Conservation (phyloP, 1,140 invertebrate species). For the Brachystomella parvula region DNA sequence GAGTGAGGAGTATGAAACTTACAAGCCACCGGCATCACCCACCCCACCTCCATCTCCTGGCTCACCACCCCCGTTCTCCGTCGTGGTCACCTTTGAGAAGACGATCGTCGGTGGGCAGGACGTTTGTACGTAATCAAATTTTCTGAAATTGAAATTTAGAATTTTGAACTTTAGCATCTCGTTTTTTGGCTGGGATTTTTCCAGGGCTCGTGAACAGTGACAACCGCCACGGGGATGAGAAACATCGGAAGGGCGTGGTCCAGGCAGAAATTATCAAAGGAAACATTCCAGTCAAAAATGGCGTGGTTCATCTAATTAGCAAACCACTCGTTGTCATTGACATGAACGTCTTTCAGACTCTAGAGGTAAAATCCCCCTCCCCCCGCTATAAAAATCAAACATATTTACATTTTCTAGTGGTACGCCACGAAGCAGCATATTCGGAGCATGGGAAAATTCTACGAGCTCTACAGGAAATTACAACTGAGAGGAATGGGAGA, state of each 20-base stretch:
- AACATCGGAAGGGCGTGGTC: slow-evolving; percentile 69
- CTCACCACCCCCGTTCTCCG: slow-evolving; percentile 46
- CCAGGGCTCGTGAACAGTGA: slow-evolving; percentile 79
- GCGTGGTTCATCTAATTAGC: slow-evolving; percentile 83
- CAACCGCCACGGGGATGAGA: slow-evolving; percentile 55
- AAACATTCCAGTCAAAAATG: slow-evolving; percentile 85
- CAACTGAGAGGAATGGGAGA: slow-evolving; percentile 42
- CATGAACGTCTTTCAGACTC: slow-evolving; percentile 68
- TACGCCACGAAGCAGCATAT: slow-evolving; percentile 15
- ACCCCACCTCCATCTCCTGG: slow-evolving; percentile 47
- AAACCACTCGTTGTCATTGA: slow-evolving; percentile 82
- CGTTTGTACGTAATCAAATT: not conserved
- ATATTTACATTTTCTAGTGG: not conserved
- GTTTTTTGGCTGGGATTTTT: not conserved
- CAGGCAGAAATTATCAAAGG: slow-evolving; percentile 76
- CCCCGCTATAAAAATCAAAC: not conserved
- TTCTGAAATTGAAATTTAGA: not conserved
- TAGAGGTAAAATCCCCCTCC: slow-evolving; percentile 58
- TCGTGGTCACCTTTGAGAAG: slow-evolving; percentile 14
- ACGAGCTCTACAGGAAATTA: slow-evolving; percentile 61
- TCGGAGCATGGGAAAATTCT: slow-evolving; percentile 50
- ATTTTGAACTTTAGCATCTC: not conserved
- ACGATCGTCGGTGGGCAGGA: not conserved
- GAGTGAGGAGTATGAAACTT: slow-evolving; percentile 59
- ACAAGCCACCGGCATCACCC: slow-evolving; percentile 54